phyloP scores from a whole-genome alignment of 2,797 vertebrate genomes.

The Adelosebastes latens region DNA sequence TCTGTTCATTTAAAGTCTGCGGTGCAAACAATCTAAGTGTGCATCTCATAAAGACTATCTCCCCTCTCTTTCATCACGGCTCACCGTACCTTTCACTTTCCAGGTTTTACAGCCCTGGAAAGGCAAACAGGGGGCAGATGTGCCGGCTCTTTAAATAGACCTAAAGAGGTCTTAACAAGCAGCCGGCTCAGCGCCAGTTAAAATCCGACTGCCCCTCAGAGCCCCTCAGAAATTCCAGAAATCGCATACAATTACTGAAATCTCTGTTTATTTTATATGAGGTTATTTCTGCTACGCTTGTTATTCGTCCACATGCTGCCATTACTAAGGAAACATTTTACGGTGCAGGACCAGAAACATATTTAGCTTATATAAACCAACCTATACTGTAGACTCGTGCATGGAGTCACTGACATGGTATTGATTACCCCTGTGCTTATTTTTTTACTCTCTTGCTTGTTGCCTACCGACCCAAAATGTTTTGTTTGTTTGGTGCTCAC shows the following conservation, averaged over 20 bases:
- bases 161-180: constrained; percentile 69
- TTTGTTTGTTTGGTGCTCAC: constrained; percentile 36
- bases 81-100: constrained; percentile 58
- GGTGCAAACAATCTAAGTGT: constrained; percentile 37
- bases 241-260: background rate
- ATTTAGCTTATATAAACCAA: background rate
- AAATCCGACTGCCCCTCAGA: constrained; percentile 6
- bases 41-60: constrained; percentile 42
- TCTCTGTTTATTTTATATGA: background rate
- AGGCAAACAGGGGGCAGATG: constrained; percentile 78
- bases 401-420: constrained; percentile 27
- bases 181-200: constrained; percentile 33
- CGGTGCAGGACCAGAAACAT: background rate
- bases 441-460: constrained; percentile 15
- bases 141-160: constrained; percentile 70
- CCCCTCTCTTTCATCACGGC: constrained; percentile 30
- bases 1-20: constrained; percentile 33
- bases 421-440: constrained; percentile 20
- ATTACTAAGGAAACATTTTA: background rate
- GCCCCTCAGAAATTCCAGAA: constrained; percentile 39
- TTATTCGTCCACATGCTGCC: background rate
- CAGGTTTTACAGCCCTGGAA: constrained; percentile 74
- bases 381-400: background rate
- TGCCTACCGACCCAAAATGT: constrained; percentile 36
- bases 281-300: background rate